A percentile compares a stretch with the other conserved stretches of the same genome.
phyloP scores from a whole-genome alignment of 35 echinoderm and acorn worm genomes.

The Stichopus chloronotus region DNA sequence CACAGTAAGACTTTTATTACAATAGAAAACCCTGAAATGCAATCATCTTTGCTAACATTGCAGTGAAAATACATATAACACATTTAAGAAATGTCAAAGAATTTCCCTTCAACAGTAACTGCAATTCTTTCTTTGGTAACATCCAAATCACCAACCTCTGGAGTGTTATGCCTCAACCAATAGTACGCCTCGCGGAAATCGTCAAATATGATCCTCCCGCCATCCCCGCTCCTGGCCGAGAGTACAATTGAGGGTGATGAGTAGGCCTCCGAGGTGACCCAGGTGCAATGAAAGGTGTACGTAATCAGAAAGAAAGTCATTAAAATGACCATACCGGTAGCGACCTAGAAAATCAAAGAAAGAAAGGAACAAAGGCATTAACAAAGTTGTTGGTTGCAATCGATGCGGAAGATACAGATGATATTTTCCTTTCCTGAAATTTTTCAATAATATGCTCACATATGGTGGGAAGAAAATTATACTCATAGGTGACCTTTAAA shows the following conservation, averaged over 20 bases:
- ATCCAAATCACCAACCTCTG: conserved; percentile 64
- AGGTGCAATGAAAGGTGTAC: conserved; percentile 99
- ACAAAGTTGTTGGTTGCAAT: neutral
- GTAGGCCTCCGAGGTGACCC: conserved; percentile 94
- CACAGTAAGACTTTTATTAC: too few relatives aligned
- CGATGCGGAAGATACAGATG: neutral
- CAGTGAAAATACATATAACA: too few relatives aligned
- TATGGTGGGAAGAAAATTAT: too few relatives aligned
- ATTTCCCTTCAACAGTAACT: too few relatives aligned
- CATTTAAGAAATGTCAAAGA: too few relatives aligned
- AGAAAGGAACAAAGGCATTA: neutral
- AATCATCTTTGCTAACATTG: too few relatives aligned
- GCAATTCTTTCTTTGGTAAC: too few relatives aligned
- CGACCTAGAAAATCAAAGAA: conserved; percentile 70
- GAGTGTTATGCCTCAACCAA: conserved; percentile 97
- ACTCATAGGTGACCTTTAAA: too few relatives aligned
- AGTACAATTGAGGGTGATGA: conserved; percentile 92
- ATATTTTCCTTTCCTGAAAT: neutral
- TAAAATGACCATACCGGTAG: conserved; percentile 72
- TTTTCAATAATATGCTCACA: too few relatives aligned
- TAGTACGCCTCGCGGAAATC: conserved; percentile 99
- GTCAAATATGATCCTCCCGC: conserved; percentile 96
- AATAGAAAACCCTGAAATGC: too few relatives aligned
- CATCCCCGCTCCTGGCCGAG: conserved; percentile 88
- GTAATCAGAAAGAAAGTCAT: conserved; percentile 97